Evolutionary conservation across 2,888 invertebrate genomes (phyloP), one percentile per base, ranked within the genome.

Genomic region (Philaethria dido): DNA sequence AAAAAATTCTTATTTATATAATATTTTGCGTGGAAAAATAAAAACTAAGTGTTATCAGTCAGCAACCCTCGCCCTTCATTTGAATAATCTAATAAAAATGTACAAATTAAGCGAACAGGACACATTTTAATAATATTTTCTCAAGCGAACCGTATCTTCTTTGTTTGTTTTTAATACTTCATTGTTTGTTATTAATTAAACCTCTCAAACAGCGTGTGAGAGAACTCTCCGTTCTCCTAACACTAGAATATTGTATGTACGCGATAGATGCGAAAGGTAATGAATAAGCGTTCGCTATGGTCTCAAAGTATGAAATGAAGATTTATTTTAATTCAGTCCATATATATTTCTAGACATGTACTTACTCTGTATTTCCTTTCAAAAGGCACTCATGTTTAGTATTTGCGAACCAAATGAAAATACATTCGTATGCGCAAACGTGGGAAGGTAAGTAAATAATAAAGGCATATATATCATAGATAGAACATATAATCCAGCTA

Each of bases 51-150:
- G 47, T 68, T 61, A 64, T 64, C 48, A 61, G 47, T 16, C 33
- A 54, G 22, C 22, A 54, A 54, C 39, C 54, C 42, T 61, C 42
- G 48, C 55, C 69, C 62, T 64, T 70, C 45, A 63, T 77, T 80
- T 77, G 76, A 78, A 70, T 81, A 86, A 85, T 85, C 79, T 83
- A 86, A 85, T 83, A 80, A 77, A 74, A 75, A 67, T 69, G 63
- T 64, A 69, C 66, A 66, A 69, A 64, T 66, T 64, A 74, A 72
- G 72, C 75, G 69, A 70, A 75, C 72, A 20, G 64, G 64, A 22
- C 60, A 61, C 42, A 61, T 64, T 64, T 68, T 64, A 61, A 61
- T 67, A 67, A 67, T 68, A 68, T 64, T 68, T 64, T 57, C 48
- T 48, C 33, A 57, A 36, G 39, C 59, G 60, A 39, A n/a, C 25